phyloP scores from a whole-genome alignment of 1,140 invertebrate genomes.

The Archegozetes longisetosus region DNA sequence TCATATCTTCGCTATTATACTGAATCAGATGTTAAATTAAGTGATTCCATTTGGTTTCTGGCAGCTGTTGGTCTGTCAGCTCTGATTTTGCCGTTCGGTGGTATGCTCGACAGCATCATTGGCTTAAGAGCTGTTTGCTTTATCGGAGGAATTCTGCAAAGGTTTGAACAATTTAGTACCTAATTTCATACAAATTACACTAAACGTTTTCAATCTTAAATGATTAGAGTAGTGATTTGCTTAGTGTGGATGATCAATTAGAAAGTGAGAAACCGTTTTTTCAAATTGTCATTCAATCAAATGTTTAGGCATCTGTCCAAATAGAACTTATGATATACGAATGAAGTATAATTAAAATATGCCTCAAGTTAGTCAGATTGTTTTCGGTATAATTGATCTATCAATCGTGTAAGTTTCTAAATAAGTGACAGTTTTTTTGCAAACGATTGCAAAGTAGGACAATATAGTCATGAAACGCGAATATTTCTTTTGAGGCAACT shows the following conservation, averaged over 20 bases:
- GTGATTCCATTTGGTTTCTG: constrained; percentile 14
- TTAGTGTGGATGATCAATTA: too few species aligned
- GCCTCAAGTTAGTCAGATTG: too few species aligned
- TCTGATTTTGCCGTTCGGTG: constrained; percentile 9
- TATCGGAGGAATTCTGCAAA: constrained; percentile 8
- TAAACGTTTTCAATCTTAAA: too few species aligned
- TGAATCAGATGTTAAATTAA: background rate
- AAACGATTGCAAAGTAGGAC: background rate
- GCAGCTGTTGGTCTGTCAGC: constrained; percentile 10
- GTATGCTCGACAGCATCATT: constrained; percentile 1
- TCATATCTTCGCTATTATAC: constrained; percentile 3
- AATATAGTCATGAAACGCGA: background rate
- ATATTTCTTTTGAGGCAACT: background rate
- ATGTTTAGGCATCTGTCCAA: too few species aligned
- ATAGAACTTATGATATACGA: too few species aligned
- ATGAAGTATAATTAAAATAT: too few species aligned
- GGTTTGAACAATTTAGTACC: background rate
- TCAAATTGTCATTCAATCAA: too few species aligned
- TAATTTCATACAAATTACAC: too few species aligned
- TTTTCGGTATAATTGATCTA: too few species aligned
- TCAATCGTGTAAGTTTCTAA: background rate
- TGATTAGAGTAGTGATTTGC: too few species aligned
- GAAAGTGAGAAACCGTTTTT: too few species aligned
- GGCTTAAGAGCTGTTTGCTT: constrained; percentile 9
- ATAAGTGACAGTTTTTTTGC: background rate